Percentiles rank a stretch among this genome's conserved stretches.
phyloP scores from a whole-genome alignment of 2,888 invertebrate species.

The Pherbina coryleti region DNA sequence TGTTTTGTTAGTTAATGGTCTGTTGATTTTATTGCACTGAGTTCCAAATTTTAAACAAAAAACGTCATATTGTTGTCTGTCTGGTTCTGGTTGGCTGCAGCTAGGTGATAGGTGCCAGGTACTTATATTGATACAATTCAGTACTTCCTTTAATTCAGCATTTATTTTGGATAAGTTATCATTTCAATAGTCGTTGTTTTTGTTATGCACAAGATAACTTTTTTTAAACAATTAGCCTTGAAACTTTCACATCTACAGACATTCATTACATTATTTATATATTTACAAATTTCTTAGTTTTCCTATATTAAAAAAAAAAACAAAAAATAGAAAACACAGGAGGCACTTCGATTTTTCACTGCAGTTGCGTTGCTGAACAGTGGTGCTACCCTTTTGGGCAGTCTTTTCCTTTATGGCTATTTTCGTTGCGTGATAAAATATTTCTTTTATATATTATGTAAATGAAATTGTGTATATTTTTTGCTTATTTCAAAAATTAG shows the following conservation, averaged over 20 bases:
- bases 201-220: background rate
- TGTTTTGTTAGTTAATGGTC: background rate
- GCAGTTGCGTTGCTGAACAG: too few species aligned
- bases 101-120: background rate
- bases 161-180: background rate
- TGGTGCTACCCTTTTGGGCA: background rate
- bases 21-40: background rate
- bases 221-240: constrained; percentile 6
- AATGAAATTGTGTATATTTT: constrained; percentile 27
- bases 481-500: background rate
- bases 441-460: background rate
- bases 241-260: constrained; percentile 4
- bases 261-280: background rate
- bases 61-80: background rate
- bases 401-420: background rate
- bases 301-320: background rate
- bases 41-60: background rate
- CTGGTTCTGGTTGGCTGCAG: background rate
- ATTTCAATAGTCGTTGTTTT: background rate
- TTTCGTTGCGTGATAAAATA: background rate
- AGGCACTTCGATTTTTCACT: background rate
- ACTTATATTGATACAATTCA: background rate
- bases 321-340: background rate
- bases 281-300: background rate
- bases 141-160: too few species aligned